Evolutionary conservation across 2,888 invertebrate species (phyloP).

Genomic region (Nesidiocoris tenuis): DNA sequence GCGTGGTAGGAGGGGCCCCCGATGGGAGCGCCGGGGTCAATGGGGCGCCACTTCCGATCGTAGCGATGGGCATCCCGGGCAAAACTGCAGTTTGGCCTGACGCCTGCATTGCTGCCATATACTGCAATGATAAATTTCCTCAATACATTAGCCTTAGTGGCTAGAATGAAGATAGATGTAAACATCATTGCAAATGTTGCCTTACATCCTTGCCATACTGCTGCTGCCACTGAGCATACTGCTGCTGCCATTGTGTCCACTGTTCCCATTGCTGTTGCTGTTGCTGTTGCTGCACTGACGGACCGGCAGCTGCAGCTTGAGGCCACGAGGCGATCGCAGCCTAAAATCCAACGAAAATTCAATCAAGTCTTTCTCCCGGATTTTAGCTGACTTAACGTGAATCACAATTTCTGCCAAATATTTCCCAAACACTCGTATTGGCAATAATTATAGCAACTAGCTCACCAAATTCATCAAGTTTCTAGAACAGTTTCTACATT

Average conservation of each 20-base stretch:
- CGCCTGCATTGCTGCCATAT: constrained; percentile 45
- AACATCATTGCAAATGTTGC: too few relatives aligned
- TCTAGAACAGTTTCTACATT: too few relatives aligned
- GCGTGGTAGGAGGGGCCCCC: background rate
- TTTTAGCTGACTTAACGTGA: too few relatives aligned
- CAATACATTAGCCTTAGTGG: too few relatives aligned
- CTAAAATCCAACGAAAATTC: background rate
- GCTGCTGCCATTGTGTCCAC: constrained; percentile 66
- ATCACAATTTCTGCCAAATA: too few relatives aligned
- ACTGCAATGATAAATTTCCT: constrained; percentile 44
- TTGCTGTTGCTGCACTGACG: constrained; percentile 55
- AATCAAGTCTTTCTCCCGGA: too few relatives aligned
- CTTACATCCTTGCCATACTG: constrained; percentile 74
- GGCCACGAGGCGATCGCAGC: constrained; percentile 2
- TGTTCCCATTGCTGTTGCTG: constrained; percentile 77
- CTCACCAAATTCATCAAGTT: too few relatives aligned
- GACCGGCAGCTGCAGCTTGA: background rate
- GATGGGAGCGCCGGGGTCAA: background rate
- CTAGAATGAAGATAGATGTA: too few relatives aligned
- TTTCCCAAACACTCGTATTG: too few relatives aligned
- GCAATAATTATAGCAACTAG: too few relatives aligned
- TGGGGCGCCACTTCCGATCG: background rate
- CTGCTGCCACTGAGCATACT: constrained; percentile 58
- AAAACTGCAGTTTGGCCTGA: constrained; percentile 7
- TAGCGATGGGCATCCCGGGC: background rate